A percentile compares a stretch with the other conserved stretches of the same genome.
phyloP scores from a whole-genome alignment of 2,797 vertebrate genomes.

The Myotis myotis region DNA sequence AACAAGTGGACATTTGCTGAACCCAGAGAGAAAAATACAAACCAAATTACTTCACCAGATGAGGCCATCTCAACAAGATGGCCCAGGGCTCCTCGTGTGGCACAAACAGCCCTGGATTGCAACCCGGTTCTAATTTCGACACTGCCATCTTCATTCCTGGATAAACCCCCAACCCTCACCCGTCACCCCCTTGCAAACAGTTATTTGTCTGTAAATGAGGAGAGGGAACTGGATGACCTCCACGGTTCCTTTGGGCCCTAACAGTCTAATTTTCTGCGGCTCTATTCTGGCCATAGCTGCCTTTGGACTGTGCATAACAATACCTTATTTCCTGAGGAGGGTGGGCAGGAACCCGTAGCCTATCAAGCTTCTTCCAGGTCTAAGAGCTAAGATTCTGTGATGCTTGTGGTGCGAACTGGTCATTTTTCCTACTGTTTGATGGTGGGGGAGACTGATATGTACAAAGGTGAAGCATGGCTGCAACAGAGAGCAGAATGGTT shows the following conservation, averaged over 20 bases:
- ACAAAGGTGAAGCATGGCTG: not conserved
- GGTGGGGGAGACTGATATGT: not conserved
- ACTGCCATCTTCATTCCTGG: not conserved
- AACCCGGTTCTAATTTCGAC: not conserved
- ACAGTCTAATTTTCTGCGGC: not conserved
- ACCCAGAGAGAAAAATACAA: conserved; percentile 15
- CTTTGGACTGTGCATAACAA: not conserved
- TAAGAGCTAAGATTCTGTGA: not conserved
- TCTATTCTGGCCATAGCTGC: not conserved
- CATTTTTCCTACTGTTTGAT: not conserved
- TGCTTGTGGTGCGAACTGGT: rapidly evolving
- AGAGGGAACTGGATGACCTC: not conserved
- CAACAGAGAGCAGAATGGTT: not conserved
- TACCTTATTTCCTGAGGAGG: not conserved
- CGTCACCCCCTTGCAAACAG: not conserved
- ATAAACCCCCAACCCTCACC: not conserved
- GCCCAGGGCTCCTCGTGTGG: not conserved
- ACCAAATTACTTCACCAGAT: not conserved
- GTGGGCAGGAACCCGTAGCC: not conserved
- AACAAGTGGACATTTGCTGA: not conserved
- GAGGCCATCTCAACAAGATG: not conserved
- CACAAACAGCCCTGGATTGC: not conserved
- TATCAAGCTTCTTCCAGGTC: not conserved
- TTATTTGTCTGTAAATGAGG: not conserved
- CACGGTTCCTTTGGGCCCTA: not conserved